Evolutionary conservation across 2,113 vertebrate genomes (phyloP).

Genomic region (Vombatus ursinus): DNA sequence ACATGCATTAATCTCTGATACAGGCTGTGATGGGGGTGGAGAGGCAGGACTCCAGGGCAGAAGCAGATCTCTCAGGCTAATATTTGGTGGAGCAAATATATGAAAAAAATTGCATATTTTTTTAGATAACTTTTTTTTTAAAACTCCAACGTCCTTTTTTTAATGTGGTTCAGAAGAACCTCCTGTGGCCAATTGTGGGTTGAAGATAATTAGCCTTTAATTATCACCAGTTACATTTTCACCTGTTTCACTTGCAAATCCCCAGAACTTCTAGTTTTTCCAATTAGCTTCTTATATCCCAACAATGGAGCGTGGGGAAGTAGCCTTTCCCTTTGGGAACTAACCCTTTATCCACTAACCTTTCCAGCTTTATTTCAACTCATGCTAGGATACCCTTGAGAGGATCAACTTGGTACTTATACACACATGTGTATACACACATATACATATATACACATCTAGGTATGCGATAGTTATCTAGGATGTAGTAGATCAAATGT

Average conservation of each 20-base stretch:
- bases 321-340: constrained; percentile 62
- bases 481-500: constrained; percentile 56
- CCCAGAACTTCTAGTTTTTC: constrained; percentile 75
- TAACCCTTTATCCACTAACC: constrained; percentile 59
- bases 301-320: constrained; percentile 67
- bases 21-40: neutral
- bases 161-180: constrained; percentile 73
- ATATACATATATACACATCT: constrained; percentile 1
- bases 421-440: neutral
- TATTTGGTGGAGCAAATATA: constrained; percentile 50
- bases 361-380: constrained; percentile 70
- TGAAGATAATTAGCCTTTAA: constrained; percentile 83
- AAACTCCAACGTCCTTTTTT: constrained; percentile 40
- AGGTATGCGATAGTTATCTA: constrained; percentile 61
- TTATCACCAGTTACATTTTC: constrained; percentile 79
- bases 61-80: neutral
- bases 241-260: constrained; percentile 79
- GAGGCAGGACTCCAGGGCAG: neutral
- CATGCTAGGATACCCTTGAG: constrained; percentile 53
- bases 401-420: constrained; percentile 15
- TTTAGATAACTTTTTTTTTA: constrained; percentile 45
- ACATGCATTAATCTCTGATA: neutral
- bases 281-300: constrained; percentile 76
- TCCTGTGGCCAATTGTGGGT: constrained; percentile 78
- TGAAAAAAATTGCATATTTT: constrained; percentile 55